Evolutionary conservation across 2,888 invertebrate species (phyloP), one percentile per base, ranked within the genome.

Genomic region (Pseudococcus longispinus): DNA sequence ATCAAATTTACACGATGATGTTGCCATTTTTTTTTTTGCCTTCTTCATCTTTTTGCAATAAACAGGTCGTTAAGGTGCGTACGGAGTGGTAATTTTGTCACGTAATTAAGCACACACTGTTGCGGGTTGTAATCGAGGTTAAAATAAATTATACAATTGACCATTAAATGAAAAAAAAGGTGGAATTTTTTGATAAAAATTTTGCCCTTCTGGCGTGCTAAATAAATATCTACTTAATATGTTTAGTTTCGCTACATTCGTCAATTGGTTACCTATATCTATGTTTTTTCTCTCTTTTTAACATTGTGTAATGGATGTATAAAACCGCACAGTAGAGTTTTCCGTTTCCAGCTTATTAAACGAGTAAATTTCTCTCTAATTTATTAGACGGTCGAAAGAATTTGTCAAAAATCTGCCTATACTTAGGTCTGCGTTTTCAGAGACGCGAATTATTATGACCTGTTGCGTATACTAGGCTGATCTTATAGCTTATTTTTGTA

Each of bases 271-370:
- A 37, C 37, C 37, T 37, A 37, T 37, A 37, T 37, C 37, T 37
- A 18, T 70, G 0, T 26, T 70, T 70, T 70, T 65, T 29, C n/a
- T 55, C 5, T 1, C 2, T n/a, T 8, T n/a, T 23, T 20, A 60
- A 29, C 15, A 80, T 80, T 80, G 77, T 80, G 77, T 80, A 80
- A 80, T 80, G 26, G 37, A 37, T 37, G 37, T 37, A 37, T 20
- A 20, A 80, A 80, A 37, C 37, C 77, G n/a, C 77, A 80, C 23
- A n/a, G 32, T 32, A 11, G 15, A 37, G 42, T 80, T 80, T 42
- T 80, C 77, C 77, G 77, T 80, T 80, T 80, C 77, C 77, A 80
- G 15, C n/a, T 80, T 80, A 80, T 80, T 80, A 42, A 80, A 80
- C 77, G 77, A 80, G 77, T 80, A 80, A 80, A 80, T 80, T 80